Evolutionary conservation across 2,888 invertebrate genomes (phyloP).

Genomic region (Keiferia lycopersicella): DNA sequence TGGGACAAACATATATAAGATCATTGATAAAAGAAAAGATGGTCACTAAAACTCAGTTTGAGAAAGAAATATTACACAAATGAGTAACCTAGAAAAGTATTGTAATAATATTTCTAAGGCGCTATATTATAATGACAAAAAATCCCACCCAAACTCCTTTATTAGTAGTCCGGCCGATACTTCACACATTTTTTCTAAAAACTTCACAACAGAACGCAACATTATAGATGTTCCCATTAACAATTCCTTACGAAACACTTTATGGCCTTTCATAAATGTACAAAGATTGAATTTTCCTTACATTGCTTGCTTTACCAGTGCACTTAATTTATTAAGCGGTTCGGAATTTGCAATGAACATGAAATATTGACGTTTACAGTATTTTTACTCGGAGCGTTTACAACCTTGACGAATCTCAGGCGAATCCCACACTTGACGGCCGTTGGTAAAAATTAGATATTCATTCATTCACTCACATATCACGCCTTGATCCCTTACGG

Average conservation of each 20-base stretch:
- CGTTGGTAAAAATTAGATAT: too few species aligned
- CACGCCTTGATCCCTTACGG: too few species aligned
- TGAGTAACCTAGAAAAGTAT: too few species aligned
- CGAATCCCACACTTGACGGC: too few species aligned
- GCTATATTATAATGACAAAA: not conserved
- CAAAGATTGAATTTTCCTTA: not conserved
- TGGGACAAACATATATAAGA: too few species aligned
- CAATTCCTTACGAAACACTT: slow-evolving; percentile 5
- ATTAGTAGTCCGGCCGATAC: slow-evolving; percentile 1
- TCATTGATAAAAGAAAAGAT: too few species aligned
- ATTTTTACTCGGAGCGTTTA: not conserved
- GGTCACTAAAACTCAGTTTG: too few species aligned
- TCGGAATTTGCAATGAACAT: not conserved
- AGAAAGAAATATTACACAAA: too few species aligned
- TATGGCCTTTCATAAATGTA: not conserved
- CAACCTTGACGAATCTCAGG: slow-evolving; percentile 23
- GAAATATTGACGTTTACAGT: not conserved
- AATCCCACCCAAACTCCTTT: not conserved
- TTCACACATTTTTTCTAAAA: slow-evolving; percentile 4
- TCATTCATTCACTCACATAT: too few species aligned
- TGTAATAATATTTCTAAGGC: not conserved
- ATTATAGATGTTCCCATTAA: slow-evolving; percentile 10
- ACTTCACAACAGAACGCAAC: not conserved
- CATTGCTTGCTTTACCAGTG: not conserved
- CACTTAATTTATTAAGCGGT: not conserved